Conservation (phyloP, 2,888 invertebrate genomes). For the Kryphioiulus occultus region DNA sequence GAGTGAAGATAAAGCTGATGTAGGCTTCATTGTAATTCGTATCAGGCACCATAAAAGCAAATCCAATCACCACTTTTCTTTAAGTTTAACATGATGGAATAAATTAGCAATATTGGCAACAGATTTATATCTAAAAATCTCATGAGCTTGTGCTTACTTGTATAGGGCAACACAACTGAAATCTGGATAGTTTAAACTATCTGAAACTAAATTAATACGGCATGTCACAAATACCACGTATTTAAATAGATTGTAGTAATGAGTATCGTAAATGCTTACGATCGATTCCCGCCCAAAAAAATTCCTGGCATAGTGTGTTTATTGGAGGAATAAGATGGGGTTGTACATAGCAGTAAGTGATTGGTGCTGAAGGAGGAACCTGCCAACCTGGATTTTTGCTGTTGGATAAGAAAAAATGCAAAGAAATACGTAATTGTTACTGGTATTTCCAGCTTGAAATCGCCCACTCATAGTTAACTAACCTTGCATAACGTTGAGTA, state of each 20-base stretch:
- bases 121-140: not conserved
- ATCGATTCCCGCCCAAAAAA: slow-evolving; percentile 94
- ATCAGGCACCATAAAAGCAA: slow-evolving; percentile 88
- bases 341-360: slow-evolving; percentile 87
- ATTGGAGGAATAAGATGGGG: slow-evolving; percentile 88
- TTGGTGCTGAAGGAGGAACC: slow-evolving; percentile 67
- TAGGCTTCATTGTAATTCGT: slow-evolving; percentile 83
- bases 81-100: not conserved
- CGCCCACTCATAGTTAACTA: not conserved
- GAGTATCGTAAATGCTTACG: slow-evolving; percentile 68
- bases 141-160: slow-evolving; percentile 58
- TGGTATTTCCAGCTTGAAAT: not conserved
- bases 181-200: slow-evolving; percentile 89
- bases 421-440: not conserved
- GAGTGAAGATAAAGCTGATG: slow-evolving; percentile 85
- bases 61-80: slow-evolving; percentile 83
- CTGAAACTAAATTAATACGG: slow-evolving; percentile 73
- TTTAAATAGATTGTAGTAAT: not conserved
- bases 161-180: slow-evolving; percentile 88
- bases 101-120: not conserved
- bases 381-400: slow-evolving; percentile 62
- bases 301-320: slow-evolving; percentile 80
- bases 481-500: slow-evolving; percentile 47
- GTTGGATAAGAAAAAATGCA: not conserved
- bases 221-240: slow-evolving; percentile 35